phyloP scores from a whole-genome alignment of 2,113 vertebrate genomes.

The Grantiella picta region DNA sequence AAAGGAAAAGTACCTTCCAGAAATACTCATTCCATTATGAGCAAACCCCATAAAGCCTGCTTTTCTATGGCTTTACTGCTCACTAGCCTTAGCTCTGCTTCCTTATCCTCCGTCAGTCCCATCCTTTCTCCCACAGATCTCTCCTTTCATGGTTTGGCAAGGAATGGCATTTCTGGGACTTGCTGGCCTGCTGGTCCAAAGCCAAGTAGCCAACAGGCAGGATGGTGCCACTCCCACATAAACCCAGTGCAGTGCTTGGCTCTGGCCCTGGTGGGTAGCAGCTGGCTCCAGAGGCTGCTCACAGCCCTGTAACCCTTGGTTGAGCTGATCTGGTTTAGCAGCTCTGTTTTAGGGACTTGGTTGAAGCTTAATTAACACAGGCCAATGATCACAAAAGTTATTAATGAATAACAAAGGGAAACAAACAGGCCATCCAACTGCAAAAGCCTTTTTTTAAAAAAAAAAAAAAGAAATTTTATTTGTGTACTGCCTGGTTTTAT shows the following conservation, averaged over 20 bases:
- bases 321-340: neutral
- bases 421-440: neutral
- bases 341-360: neutral
- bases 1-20: neutral
- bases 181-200: neutral
- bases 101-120: neutral
- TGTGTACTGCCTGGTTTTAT: neutral
- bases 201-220: accelerated
- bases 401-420: neutral
- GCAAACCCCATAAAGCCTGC: neutral
- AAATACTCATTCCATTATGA: accelerated
- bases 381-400: neutral
- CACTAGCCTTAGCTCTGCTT: neutral
- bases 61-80: neutral
- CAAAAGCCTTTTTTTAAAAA: neutral
- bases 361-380: neutral
- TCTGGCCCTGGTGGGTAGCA: neutral
- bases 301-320: neutral
- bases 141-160: neutral
- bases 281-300: neutral
- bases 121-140: neutral
- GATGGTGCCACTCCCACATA: accelerated
- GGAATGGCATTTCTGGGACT: neutral
- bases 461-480: neutral
- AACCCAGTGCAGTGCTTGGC: neutral